Base-by-base conservation (phyloP, 2,888 invertebrate genomes). In the Pterobdella sp. region DNA sequence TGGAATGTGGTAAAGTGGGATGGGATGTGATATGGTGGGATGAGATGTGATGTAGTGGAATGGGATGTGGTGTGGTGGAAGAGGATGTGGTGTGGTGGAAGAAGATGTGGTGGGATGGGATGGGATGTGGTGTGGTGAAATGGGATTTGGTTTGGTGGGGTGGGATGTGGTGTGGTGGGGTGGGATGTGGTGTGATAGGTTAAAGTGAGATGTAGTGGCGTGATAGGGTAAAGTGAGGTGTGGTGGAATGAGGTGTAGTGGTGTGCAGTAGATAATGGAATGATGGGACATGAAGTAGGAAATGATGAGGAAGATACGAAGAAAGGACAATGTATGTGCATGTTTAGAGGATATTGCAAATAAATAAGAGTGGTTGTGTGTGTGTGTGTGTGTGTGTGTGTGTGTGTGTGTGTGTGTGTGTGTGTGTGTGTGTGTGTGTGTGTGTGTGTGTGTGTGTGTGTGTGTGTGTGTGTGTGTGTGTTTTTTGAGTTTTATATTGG, bases 331-430 rank as follows among this genome's bases (percentile, higher is more conserved):
- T 49, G n/a, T 49, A 18, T 49, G 52, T n/a, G n/a, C 26, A 26
- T 63, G 7, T 26, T 14, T 22, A 26, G 31, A 63, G 10, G n/a
- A 7, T 14, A 10, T n/a, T 63, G n/a, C n/a, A 63, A 26, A 26
- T 63, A 42, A 7, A 18, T 74, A 52, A 63, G 32, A 72, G 35
- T 73, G 68, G 67, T 36, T 68, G 56, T 74, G 32, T 73, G 65
- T 74, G 64, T 74, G 72, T 68, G 64, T 73, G 49, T 74, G 64
- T 73, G 52, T 37, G 52, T 73, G 68, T 69, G 69, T 68, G 69
- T 68, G 52, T 69, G 69, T 73, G 65, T 73, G 69, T 64, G 65
- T 64, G 68, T 71, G 37, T 70, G 56, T 70, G 56, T 70, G 68
- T 35, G 26, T 67, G 68, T 67, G 37, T 67, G 68, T 67, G 37